A percentile compares a stretch with the other conserved stretches of the same genome.
phyloP scores from a whole-genome alignment of 2,797 vertebrate genomes.

The Pipistrellus pygmaeus region DNA sequence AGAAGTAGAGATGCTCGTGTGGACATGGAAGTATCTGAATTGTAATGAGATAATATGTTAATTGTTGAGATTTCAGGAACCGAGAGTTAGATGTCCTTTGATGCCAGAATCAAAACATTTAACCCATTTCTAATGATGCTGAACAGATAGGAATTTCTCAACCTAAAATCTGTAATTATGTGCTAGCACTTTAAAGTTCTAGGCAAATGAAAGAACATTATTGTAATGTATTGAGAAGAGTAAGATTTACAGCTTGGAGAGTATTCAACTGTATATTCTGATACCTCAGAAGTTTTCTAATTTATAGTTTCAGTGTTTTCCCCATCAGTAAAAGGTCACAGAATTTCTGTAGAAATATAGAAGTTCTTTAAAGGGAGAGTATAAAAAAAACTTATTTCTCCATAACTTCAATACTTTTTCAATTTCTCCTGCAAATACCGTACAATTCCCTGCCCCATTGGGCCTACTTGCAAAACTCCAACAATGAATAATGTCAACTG shows the following conservation, averaged over 20 bases:
- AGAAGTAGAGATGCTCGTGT: background rate
- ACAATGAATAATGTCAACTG: background rate
- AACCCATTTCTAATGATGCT: slow-evolving; percentile 44
- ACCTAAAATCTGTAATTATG: slow-evolving; percentile 62
- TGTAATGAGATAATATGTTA: background rate
- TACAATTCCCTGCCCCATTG: background rate
- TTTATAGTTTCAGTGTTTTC: slow-evolving; percentile 12
- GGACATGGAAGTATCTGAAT: background rate
- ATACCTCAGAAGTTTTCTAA: slow-evolving; percentile 61
- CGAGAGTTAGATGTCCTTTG: slow-evolving; percentile 20
- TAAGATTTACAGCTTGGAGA: slow-evolving; percentile 55
- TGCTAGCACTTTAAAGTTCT: slow-evolving; percentile 56
- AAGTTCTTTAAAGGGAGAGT: slow-evolving; percentile 19
- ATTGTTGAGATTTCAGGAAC: background rate
- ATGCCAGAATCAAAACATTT: slow-evolving; percentile 35
- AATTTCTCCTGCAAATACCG: background rate
- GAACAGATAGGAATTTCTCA: slow-evolving; percentile 43
- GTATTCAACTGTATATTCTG: slow-evolving; percentile 57
- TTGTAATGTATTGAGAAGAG: slow-evolving; percentile 64
- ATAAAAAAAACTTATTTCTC: slow-evolving; percentile 9
- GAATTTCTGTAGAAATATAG: slow-evolving; percentile 21
- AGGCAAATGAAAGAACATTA: slow-evolving; percentile 26
- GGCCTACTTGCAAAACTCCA: slow-evolving; percentile 7
- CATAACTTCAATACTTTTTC: slow-evolving; percentile 27
- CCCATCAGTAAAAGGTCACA: slow-evolving; percentile 42